phyloP scores from a whole-genome alignment of 2,797 vertebrate genomes.

The Pseudotriccus pelzelni region DNA sequence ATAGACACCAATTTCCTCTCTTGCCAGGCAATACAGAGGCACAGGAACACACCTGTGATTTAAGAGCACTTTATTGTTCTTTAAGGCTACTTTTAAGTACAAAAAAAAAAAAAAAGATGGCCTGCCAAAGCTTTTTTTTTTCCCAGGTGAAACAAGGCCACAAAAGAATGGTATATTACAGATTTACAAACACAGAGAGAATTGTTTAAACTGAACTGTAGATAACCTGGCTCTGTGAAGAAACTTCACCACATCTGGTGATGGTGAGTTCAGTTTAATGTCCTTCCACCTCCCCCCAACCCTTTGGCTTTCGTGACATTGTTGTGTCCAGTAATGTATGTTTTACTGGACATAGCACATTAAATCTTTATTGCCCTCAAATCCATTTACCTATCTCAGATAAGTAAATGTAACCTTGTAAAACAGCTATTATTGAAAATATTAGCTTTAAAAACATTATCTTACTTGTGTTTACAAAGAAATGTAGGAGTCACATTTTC shows the following conservation, averaged over 20 bases:
- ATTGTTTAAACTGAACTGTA: slow-evolving; percentile 65
- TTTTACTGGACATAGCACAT: slow-evolving; percentile 3
- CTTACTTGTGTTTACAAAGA: slow-evolving; percentile 66
- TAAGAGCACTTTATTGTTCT: slow-evolving; percentile 99
- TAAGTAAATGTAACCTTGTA: slow-evolving; percentile 78
- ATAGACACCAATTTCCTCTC: neutral
- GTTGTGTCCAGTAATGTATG: neutral
- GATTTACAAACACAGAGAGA: slow-evolving; percentile 82
- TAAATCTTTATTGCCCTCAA: slow-evolving; percentile 58
- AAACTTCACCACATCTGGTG: slow-evolving; percentile 33
- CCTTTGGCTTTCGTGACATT: slow-evolving; percentile 48
- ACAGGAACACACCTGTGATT: slow-evolving; percentile 74
- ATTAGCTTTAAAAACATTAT: slow-evolving; percentile 65
- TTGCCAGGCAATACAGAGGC: neutral
- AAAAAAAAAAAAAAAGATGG: slow-evolving; percentile 99
- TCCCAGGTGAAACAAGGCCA: slow-evolving; percentile 92
- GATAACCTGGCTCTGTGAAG: slow-evolving; percentile 68
- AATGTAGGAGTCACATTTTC: slow-evolving; percentile 73
- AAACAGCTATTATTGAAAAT: slow-evolving; percentile 62
- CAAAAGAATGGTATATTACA: slow-evolving; percentile 89
- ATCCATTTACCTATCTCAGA: slow-evolving; percentile 86
- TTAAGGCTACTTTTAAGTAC: slow-evolving; percentile 99
- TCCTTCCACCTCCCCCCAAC: slow-evolving; percentile 48
- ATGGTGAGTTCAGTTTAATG: slow-evolving; percentile 37
- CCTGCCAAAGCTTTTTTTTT: slow-evolving; percentile 90